Evolutionary conservation across 2,113 vertebrate genomes (phyloP).

Genomic region (Microcebus griseorufus): DNA sequence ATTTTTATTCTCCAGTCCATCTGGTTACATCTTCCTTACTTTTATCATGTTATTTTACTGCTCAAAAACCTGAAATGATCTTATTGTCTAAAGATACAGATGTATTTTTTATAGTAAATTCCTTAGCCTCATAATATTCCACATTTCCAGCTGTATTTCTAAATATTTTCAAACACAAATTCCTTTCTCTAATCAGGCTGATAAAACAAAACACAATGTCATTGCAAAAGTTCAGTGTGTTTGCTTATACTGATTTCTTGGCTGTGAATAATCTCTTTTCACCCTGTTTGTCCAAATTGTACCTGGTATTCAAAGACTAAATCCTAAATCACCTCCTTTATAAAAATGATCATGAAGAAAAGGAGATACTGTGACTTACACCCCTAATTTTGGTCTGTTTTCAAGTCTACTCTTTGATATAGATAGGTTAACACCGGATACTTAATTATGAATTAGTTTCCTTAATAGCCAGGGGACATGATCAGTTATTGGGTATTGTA

Average conservation of each 20-base stretch:
- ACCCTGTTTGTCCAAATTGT: background rate
- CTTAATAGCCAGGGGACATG: too few relatives aligned
- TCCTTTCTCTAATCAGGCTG: background rate
- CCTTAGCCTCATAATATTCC: background rate
- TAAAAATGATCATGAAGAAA: background rate
- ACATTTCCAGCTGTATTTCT: background rate
- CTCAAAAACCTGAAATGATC: background rate
- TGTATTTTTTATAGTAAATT: background rate
- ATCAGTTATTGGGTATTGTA: too few relatives aligned
- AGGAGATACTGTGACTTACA: background rate
- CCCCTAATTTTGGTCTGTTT: background rate
- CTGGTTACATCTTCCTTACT: background rate
- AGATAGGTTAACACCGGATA: background rate
- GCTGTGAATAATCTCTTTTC: background rate
- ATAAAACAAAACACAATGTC: background rate
- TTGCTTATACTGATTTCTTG: background rate
- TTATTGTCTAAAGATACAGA: background rate
- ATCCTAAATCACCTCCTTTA: background rate
- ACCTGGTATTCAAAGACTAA: background rate
- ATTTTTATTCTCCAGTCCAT: background rate
- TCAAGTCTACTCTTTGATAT: background rate
- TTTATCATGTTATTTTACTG: background rate
- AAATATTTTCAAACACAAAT: background rate
- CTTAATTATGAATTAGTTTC: background rate
- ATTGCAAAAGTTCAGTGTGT: background rate